Evolutionary conservation across 2,888 invertebrate genomes (phyloP).

Genomic region (Eupithecia subumbrata): DNA sequence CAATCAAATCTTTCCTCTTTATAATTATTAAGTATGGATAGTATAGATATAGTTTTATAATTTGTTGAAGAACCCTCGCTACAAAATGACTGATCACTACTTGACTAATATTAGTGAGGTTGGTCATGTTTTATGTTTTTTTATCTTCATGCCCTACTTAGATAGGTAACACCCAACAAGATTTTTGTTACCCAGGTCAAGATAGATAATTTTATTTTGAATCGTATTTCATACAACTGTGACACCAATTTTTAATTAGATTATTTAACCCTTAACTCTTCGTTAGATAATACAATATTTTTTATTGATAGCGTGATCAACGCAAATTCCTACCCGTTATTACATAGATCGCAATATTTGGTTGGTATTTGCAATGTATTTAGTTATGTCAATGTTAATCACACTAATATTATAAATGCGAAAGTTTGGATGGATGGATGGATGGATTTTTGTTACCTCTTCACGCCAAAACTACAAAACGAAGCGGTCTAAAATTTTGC

Average conservation of each 20-base stretch:
- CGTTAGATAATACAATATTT: no score
- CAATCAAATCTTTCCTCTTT: no score
- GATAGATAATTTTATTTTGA: slow-evolving; percentile 11
- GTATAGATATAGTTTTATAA: no score
- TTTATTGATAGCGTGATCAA: neutral
- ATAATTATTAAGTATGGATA: no score
- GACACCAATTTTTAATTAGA: neutral
- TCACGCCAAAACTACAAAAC: no score
- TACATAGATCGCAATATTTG: neutral
- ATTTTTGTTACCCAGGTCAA: slow-evolving; percentile 21
- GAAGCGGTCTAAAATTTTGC: no score
- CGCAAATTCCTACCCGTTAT: neutral
- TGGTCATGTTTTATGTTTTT: neutral
- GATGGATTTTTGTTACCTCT: no score
- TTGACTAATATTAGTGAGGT: neutral
- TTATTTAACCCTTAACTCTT: neutral
- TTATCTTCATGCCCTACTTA: slow-evolving; percentile 20
- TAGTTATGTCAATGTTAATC: no score
- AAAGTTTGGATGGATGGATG: no score
- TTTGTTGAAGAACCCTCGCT: neutral
- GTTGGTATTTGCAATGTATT: no score
- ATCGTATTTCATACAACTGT: neutral
- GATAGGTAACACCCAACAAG: slow-evolving; percentile 13
- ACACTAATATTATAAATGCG: no score
- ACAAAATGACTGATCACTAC: neutral